Evolutionary conservation across 2,797 vertebrate genomes (phyloP), one percentile per base, ranked within the genome.

Genomic region (Mus spretus): DNA sequence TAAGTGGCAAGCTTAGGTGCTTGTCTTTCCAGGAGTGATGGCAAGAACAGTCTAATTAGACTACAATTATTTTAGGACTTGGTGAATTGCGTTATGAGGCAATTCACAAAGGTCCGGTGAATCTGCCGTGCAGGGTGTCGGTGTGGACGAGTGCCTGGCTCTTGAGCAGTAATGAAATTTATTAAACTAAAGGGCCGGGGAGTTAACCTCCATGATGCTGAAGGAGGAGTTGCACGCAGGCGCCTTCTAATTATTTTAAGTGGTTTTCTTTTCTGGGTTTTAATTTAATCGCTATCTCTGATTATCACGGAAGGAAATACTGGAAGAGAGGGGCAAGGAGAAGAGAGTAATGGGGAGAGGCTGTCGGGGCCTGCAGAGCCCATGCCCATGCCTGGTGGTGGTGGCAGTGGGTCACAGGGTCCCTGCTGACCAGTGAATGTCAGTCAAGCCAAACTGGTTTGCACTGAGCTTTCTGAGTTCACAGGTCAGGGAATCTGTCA

Each of bases 161-260:
- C 89, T 93, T 90, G 34, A 59, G 90, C 31, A 88, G 77, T 91
- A 90, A 95, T 95, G 95, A 96, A 65, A 96, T 94, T 81, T 95
- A 96, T 96, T 93, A 95, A 97, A 87, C 80, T 65, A 19, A 95
- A 91, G 61, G 82, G 59, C 89, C 14, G 13, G 86, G 44, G 87
- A 96, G 89, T 90, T 96, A 98, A 94, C 96, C 97, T 97, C 94
- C 91, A 87, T 17, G 92, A 94, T 87, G 67, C 91, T 53, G 72
- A 93, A 65, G 80, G 91, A 98, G 96, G 90, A 83, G 95, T 22
- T 50, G 82, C 55, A 67, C 19, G 57, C 91, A 89, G 75, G 61
- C 95, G 89, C 12, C 75, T 15, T 53, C 90, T 97, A 83, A 50
- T 89, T 96, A 96, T 90, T 97, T 97, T 93, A 97, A 94, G 95